Base-by-base conservation (phyloP, 1,140 invertebrate genomes). In the Drosophila obscura region DNA sequence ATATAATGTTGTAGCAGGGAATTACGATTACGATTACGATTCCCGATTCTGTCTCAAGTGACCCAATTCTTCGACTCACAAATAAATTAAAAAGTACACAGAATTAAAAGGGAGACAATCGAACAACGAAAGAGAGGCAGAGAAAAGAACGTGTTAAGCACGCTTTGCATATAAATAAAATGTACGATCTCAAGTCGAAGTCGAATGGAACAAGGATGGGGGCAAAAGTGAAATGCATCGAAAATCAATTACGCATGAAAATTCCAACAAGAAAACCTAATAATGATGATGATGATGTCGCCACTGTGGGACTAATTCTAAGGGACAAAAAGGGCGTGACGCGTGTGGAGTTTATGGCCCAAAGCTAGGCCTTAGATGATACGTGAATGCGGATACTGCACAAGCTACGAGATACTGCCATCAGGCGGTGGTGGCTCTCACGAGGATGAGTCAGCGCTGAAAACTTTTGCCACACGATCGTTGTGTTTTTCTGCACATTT, bases 201-300 rank as follows among this genome's bases (percentile, higher is more conserved):
- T 39, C 35, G 35, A 39, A 35, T 35, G 31, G 22, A 0, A 9
- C 11, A 9, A 9, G 0, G 2, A 8, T 8, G 45, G 19, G n/a
- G 13, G n/a, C 22, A 11, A 22, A 4, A 28, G 39, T 22, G 43
- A 69, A 78, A 57, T 78, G 83, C 82, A 87, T 85, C 11, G 52
- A 73, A 85, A 87, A 85, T 87, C 82, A 85, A 85, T 85, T 85
- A 87, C 78, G 82, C 82, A 75, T 85, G 82, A 87, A 87, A 82
- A 85, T 59, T 76, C 43, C 67, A 71, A 69, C 49, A 50, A 64
- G 35, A 59, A 63, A 71, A 59, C 48, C 9, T 39, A 62, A 48
- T 13, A 39, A 52, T 55, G 24, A 44, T 52, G 28, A 66, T 59
- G 56, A 44, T 48, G 31, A 53, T 16, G 60, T 63, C 63, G 79